Conservation (phyloP, 1,140 invertebrate species). For the Zaprionus ornatus region DNA sequence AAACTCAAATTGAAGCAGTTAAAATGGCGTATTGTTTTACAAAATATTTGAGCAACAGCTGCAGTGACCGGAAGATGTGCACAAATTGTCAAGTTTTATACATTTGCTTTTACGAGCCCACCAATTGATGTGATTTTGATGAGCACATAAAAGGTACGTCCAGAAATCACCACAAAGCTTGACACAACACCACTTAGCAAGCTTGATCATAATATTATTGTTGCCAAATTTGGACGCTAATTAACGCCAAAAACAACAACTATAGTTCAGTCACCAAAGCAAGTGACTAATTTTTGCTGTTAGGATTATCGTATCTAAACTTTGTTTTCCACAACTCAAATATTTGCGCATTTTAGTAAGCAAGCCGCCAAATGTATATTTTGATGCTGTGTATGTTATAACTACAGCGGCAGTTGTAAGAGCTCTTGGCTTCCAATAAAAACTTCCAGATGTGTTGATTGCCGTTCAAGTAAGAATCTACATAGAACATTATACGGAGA, state of each 20-base stretch:
- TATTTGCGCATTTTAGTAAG: constrained; percentile 55
- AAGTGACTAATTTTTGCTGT: neutral
- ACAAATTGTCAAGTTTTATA: constrained; percentile 49
- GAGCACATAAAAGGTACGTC: constrained; percentile 22
- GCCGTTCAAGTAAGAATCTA: constrained; percentile 51
- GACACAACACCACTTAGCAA: neutral
- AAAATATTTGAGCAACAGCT: constrained; percentile 57
- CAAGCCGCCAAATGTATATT: constrained; percentile 17
- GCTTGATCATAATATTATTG: constrained; percentile 9
- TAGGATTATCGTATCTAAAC: constrained; percentile 17
- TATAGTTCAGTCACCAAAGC: neutral
- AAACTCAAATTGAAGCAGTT: constrained; percentile 73
- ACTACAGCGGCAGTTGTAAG: too few species aligned
- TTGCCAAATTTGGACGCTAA: constrained; percentile 6
- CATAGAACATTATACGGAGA: constrained; percentile 1
- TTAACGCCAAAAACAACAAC: constrained; percentile 4
- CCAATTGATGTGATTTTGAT: constrained; percentile 56
- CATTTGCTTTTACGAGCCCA: constrained; percentile 41
- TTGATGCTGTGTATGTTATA: too few species aligned
- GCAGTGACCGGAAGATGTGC: neutral
- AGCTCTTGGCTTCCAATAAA: constrained; percentile 25
- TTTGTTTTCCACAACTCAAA: constrained; percentile 45
- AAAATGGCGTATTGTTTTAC: constrained; percentile 68
- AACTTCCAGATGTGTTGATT: constrained; percentile 49
- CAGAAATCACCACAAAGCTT: constrained; percentile 15